Base-by-base conservation (phyloP, 2,797 vertebrate species). In the Aphelocoma californica region DNA sequence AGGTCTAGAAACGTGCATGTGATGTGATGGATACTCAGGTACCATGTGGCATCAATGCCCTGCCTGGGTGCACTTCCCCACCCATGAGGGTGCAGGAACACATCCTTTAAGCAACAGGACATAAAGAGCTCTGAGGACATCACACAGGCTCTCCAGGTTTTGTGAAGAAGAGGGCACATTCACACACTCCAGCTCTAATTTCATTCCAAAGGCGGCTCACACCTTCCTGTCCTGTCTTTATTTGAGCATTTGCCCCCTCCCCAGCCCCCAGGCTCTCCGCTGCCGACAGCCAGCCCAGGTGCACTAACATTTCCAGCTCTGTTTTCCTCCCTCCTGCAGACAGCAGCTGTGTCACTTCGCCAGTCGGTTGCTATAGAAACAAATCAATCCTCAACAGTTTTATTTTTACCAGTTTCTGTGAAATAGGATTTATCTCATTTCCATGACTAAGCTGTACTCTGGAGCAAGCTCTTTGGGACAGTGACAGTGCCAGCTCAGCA, bases 401-500 rank as follows among this genome's bases (percentile, higher is more conserved):
- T 96, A 93, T 97, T 96, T 97, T 96, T 90, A 91, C 95, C 90
- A 92, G 77, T 96, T 95, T 94, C 94, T 96, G 88, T 95, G 92
- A 95, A 96, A 95, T 67, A 88, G 85, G 93, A 96, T 96, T 94
- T 94, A 61, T 92, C 89, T 93, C 90, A 88, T 95, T 94, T 92
- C 90, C 90, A 94, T 80, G 85, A 90, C 95, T 92, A 69, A 96
- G 91, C 87, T 86, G 66, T 81, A 20, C 48, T 83, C 60, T 51
- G 70, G 58, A 61, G 80, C 0, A 0, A 92, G 85, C 88, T 95
- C 80, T 73, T 0, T 18, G 53, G 94, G 92, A 70, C 64, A 42
- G 54, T 3, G 73, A 44, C 48, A 16, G 81, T 8, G 88, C 66
- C 88, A 53, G 16, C 51, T 38, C 77, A 10, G 61, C 50, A 73